These are phyloP conservation scores for Calameuta filiformis DNA, from an alignment of 2,888 invertebrate species.

Conservation along the genomic window DNA sequence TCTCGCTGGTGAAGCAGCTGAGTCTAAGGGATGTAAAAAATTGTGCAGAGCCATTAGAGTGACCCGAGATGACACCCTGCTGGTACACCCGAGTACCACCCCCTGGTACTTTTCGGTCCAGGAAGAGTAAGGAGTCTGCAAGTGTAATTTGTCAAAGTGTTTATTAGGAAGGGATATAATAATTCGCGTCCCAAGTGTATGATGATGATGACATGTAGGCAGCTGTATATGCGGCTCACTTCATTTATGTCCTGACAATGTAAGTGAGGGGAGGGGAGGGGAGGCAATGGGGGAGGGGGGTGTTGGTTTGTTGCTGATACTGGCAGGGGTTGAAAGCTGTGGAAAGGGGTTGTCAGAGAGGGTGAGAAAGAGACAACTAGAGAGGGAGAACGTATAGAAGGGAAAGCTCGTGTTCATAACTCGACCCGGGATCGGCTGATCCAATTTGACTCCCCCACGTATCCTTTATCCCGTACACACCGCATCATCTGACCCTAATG, in stretches of 20 bases:
- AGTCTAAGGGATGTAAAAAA: not conserved
- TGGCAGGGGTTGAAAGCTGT: not conserved
- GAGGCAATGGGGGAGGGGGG: not conserved
- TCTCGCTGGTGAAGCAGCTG: not conserved
- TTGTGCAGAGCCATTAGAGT: not conserved
- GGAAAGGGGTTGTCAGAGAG: not conserved
- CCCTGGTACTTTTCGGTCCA: not conserved
- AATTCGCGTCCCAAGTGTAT: conserved; percentile 10
- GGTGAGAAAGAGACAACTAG: not conserved
- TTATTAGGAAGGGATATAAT: not conserved
- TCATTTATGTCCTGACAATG: conserved; percentile 17
- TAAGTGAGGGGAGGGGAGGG: not conserved
- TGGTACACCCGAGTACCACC: not conserved
- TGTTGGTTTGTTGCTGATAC: not conserved
- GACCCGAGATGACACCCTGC: not conserved
- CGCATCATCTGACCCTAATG: conserved; percentile 4
- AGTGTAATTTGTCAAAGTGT: conserved; percentile 3
- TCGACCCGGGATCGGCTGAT: conserved; percentile 48
- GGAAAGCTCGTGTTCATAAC: conserved; percentile 41
- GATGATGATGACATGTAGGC: conserved; percentile 6
- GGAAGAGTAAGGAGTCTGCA: not conserved
- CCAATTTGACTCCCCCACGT: conserved; percentile 43
- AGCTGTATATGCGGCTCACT: conserved; percentile 5
- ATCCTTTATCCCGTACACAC: not conserved
- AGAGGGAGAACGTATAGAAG: not conserved